Conservation (phyloP, 2,888 invertebrate species). For the Hirudinaria manillensis region DNA sequence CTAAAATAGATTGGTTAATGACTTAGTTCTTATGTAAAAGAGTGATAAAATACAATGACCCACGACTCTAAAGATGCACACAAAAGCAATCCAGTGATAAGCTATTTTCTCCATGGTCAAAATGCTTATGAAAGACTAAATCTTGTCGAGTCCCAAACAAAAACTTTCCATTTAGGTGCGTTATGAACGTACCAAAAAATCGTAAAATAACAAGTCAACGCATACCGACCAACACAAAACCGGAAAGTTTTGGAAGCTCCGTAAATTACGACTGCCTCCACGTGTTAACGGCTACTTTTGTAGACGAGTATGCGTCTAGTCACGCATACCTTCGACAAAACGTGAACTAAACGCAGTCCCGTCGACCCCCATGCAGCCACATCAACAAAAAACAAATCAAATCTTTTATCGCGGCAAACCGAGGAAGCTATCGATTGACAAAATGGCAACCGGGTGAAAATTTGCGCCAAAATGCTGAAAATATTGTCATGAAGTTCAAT, state of each 20-base stretch:
- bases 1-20: too few relatives aligned
- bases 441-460: slow-evolving; percentile 10
- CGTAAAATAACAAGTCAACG: too few relatives aligned
- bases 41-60: too few relatives aligned
- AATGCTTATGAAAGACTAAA: too few relatives aligned
- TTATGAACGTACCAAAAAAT: too few relatives aligned
- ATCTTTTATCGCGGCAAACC: slow-evolving; percentile 2
- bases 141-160: too few relatives aligned
- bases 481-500: not conserved
- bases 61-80: too few relatives aligned
- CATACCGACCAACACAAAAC: too few relatives aligned
- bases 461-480: slow-evolving; percentile 16
- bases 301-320: slow-evolving; percentile 36
- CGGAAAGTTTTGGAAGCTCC: not conserved
- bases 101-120: too few relatives aligned
- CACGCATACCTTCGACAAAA: slow-evolving; percentile 25
- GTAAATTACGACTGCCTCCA: not conserved
- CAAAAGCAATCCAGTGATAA: too few relatives aligned
- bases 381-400: slow-evolving; percentile 4
- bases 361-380: slow-evolving; percentile 8
- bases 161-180: too few relatives aligned
- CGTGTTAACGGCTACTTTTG: slow-evolving; percentile 9
- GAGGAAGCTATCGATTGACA: slow-evolving; percentile 14
- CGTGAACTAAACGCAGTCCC: slow-evolving; percentile 21
- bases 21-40: too few relatives aligned